These are phyloP conservation scores for Pseudorectes ferrugineus DNA, from an alignment of 2,113 vertebrate species.

Conservation along the genomic window DNA sequence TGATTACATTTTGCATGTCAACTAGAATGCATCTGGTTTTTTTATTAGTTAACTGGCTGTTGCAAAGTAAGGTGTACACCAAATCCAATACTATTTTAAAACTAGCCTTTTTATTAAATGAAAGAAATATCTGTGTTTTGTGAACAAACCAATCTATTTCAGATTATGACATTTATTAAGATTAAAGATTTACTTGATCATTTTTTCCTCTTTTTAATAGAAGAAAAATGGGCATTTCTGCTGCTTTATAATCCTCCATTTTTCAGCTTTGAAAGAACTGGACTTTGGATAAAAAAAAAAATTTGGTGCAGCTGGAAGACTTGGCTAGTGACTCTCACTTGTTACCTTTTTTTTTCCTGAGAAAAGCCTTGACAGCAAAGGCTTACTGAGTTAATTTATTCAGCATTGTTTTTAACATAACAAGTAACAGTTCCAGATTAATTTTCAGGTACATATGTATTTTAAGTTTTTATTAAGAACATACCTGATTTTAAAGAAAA, in stretches of 20 bases:
- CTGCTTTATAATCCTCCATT: neutral
- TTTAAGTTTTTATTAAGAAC: neutral
- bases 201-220: neutral
- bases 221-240: neutral
- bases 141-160: neutral
- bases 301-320: neutral
- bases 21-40: neutral
- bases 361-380: neutral
- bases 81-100: neutral
- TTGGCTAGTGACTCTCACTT: neutral
- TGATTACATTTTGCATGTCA: neutral
- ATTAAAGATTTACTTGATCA: neutral
- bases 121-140: neutral
- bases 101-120: neutral
- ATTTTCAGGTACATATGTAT: neutral
- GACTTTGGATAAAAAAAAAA: neutral
- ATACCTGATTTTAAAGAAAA: neutral
- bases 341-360: neutral
- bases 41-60: neutral
- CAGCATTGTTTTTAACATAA: neutral
- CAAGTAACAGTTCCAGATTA: neutral
- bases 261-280: neutral
- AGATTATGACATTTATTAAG: neutral
- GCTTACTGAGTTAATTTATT: neutral
- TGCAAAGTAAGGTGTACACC: neutral